A percentile compares a stretch with the other conserved stretches of the same genome.
phyloP scores from a whole-genome alignment of 2,797 vertebrate species.

The Hippopotamyrus pictus region DNA sequence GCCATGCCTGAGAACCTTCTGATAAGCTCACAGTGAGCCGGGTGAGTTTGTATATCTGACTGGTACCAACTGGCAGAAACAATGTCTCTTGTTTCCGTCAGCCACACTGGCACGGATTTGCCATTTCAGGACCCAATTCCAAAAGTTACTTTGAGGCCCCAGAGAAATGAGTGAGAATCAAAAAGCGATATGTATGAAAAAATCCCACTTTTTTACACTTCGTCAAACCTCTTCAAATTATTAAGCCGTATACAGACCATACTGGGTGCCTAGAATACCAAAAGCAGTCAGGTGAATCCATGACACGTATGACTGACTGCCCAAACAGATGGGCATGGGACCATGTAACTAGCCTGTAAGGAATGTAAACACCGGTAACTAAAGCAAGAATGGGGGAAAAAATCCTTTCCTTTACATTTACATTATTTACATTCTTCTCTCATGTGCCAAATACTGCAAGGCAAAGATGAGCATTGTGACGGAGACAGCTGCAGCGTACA shows the following conservation, averaged over 20 bases:
- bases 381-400: neutral
- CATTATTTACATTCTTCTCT: neutral
- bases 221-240: neutral
- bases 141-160: neutral
- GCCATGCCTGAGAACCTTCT: neutral
- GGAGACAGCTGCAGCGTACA: neutral
- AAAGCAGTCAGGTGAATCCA: neutral
- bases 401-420: neutral
- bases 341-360: neutral
- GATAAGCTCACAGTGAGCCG: neutral
- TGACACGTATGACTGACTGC: neutral
- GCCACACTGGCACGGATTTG: neutral
- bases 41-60: neutral
- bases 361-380: neutral
- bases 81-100: neutral
- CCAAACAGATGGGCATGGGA: neutral
- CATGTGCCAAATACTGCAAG: neutral
- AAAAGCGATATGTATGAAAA: too few relatives aligned
- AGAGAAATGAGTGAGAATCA: neutral
- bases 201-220: neutral
- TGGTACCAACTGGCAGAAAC: neutral
- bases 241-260: neutral
- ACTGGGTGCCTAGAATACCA: neutral
- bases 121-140: neutral
- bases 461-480: neutral